Conservation (phyloP, 2,797 vertebrate genomes). For the Malacoraja senta region DNA sequence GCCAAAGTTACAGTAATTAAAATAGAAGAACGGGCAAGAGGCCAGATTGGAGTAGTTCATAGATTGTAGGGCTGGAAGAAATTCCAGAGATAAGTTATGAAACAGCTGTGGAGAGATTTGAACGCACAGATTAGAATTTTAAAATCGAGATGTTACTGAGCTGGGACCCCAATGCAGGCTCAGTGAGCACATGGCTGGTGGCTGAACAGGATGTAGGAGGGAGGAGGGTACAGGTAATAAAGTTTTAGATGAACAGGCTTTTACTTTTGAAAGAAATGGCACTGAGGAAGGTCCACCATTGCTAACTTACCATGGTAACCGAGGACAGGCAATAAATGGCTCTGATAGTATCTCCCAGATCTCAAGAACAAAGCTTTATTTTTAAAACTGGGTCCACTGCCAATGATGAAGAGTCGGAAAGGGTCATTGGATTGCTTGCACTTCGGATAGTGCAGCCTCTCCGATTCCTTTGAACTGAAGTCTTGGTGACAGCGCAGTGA, state of each 20-base stretch:
- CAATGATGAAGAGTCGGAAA: too few relatives aligned
- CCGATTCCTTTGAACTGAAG: conserved; percentile 9
- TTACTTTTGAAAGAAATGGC: background rate
- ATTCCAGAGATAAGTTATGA: background rate
- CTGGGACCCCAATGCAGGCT: background rate
- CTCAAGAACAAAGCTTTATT: background rate
- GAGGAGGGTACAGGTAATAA: background rate
- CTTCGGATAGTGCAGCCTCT: background rate
- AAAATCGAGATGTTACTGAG: background rate
- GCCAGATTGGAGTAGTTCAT: background rate
- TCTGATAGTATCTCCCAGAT: background rate
- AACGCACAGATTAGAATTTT: background rate
- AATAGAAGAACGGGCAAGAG: background rate
- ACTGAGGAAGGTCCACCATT: background rate
- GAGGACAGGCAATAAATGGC: background rate
- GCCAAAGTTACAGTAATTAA: background rate
- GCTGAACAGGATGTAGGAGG: background rate
- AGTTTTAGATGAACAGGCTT: background rate
- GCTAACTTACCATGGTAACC: background rate
- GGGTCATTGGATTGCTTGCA: background rate
- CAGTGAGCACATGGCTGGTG: background rate
- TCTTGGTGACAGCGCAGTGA: background rate
- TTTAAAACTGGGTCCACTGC: background rate
- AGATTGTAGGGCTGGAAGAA: background rate
- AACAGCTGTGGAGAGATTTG: background rate